A percentile compares a stretch with the other conserved stretches of the same genome.
Evolutionary conservation across 53 echinoderm and acorn worm species (phyloP).

Genomic region (Hippasteria phrygiana): DNA sequence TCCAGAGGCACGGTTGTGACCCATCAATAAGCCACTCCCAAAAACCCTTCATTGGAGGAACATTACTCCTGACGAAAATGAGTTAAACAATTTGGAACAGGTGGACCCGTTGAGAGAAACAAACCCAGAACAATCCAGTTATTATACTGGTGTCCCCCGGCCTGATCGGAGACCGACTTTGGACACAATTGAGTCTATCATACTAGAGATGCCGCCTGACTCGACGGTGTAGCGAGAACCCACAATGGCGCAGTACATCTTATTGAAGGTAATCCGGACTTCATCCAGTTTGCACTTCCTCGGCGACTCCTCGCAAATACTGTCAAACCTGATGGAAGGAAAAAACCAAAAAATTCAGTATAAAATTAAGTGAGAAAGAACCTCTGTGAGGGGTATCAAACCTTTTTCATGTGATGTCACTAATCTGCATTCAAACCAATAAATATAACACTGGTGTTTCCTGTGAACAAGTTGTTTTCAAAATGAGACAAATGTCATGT

Average conservation of each 20-base stretch:
- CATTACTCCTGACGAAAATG: background rate
- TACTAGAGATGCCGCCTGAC: constrained; percentile 59
- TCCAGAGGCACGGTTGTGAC: no score
- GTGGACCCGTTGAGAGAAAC: background rate
- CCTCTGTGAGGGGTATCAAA: no score
- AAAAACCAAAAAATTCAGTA: background rate
- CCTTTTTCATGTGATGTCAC: no score
- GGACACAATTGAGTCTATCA: constrained; percentile 72
- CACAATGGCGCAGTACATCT: constrained; percentile 81
- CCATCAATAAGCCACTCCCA: no score
- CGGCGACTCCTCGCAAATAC: constrained; percentile 61
- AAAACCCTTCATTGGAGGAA: no score
- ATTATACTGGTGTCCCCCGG: constrained; percentile 71
- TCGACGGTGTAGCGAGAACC: constrained; percentile 69
- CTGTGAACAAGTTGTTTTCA: no score
- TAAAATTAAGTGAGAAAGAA: background rate
- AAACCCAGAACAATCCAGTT: background rate
- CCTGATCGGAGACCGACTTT: constrained; percentile 73
- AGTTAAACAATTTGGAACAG: background rate
- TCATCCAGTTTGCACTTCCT: constrained; percentile 84
- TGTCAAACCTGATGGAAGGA: constrained; percentile 66
- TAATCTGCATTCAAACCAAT: no score
- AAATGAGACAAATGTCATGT: no score
- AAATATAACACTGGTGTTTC: no score
- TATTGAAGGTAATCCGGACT: constrained; percentile 85